phyloP scores from a whole-genome alignment of 1,140 invertebrate species.

The Zaprionus tsacasi region DNA sequence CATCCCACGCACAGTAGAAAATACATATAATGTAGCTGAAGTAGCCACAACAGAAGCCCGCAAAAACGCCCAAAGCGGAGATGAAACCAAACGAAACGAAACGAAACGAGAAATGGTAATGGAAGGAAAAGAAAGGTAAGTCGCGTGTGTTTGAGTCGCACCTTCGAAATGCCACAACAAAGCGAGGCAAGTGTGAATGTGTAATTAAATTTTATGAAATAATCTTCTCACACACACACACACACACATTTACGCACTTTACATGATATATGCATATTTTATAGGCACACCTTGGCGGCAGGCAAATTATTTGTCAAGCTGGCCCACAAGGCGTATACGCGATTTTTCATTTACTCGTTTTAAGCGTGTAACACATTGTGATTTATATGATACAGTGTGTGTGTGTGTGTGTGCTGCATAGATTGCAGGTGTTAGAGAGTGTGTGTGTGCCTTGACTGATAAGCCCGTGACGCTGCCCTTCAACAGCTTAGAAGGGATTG shows the following conservation, averaged over 20 bases:
- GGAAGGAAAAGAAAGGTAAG: conserved; percentile 37
- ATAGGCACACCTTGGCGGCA: conserved; percentile 23
- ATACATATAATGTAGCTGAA: background rate
- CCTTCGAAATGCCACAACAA: conserved; percentile 57
- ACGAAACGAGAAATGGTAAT: background rate
- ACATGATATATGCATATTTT: conserved; percentile 32
- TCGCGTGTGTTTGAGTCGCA: conserved; percentile 74
- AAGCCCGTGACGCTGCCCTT: conserved; percentile 19
- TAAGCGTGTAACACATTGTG: conserved; percentile 15
- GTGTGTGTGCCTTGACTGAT: conserved; percentile 16
- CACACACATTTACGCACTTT: conserved; percentile 14
- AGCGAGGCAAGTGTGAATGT: conserved; percentile 69
- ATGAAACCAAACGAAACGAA: conserved; percentile 7
- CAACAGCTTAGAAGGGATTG: background rate
- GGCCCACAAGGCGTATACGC: conserved; percentile 30
- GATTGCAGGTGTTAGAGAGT: background rate
- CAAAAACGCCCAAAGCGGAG: conserved; percentile 7
- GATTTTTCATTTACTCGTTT: conserved; percentile 28
- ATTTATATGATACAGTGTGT: conserved; percentile 30
- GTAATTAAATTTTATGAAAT: conserved; percentile 80
- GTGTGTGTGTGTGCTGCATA: background rate
- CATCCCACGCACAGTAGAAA: conserved; percentile 39
- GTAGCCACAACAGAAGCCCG: conserved; percentile 46
- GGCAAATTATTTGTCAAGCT: background rate
- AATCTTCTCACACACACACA: conserved; percentile 20